Base-by-base conservation (phyloP, 2,113 vertebrate genomes). In the Pipa parva region DNA sequence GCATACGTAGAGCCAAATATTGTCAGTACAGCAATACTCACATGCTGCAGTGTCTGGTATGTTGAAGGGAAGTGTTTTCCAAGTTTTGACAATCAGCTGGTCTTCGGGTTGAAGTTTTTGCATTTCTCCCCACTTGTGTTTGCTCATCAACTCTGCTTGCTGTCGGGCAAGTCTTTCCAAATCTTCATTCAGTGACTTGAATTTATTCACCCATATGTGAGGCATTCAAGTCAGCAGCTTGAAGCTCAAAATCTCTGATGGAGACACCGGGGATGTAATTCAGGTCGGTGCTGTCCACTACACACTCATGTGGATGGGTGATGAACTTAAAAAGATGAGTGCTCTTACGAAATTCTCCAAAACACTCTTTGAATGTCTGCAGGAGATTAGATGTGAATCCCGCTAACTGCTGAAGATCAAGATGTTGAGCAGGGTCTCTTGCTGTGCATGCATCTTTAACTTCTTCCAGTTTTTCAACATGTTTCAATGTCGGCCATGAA, bases 361-460 rank as follows among this genome's bases (percentile, higher is more conserved):
- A 12, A 10, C 17, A 10, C 15, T 13, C 26, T 27, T 25, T 24
- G 10, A 22, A 50, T 25, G 48, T 1, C 22, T 3, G 52, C 28
- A 36, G 55, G 29, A 58, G 31, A 56, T 31, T 58, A 36, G 28
- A 58, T 37, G 79, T 81, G 46, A 76, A 79, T 71, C 46, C 73
- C 1, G 60, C 63, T 59, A 73, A 73, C 77, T 76, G 75, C 11
- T 76, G 51, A 21, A 76, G 64, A 73, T 78, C 74, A 57, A 76
- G 18, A 59, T 67, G 42, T 51, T 69, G 59, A 74, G 45, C 18
- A 29, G 57, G 63, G 52, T 76, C 59, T 42, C 59, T 72, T 49
- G 63, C 66, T 62, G 29, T 24, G 59, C 73, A 77, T 21, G 21
- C 54, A 56, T 74, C 68, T 74, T 26, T 74, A 29, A 63, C 18